Evolutionary conservation across 1,140 invertebrate genomes (phyloP), one percentile per base, ranked within the genome.

Genomic region (Tribolium castaneum): DNA sequence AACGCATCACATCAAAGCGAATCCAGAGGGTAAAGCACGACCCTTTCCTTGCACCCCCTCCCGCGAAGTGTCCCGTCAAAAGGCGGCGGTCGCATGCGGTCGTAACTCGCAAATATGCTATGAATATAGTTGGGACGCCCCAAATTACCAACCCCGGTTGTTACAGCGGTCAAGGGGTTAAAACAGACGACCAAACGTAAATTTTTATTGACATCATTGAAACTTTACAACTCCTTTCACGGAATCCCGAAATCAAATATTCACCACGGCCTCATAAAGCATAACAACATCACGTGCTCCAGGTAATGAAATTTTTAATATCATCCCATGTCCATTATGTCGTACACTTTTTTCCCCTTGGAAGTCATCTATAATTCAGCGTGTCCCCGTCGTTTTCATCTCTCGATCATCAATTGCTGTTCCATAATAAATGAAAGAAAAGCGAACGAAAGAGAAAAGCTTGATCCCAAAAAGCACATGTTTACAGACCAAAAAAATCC

Each of bases 301-400:
- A 73, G 71, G 50, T 73, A 73, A 73, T 73, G 34, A 73, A 73
- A 73, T 73, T 73, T 73, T 73, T 54, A 73, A 54, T 73, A 52
- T 52, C 49, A 25, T 73, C 54, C 49, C 25, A 52, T 73, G 49
- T 73, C 45, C 50, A 73, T 73, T 73, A 73, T 50, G 50, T 30
- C 13, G 12, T 35, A 16, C 22, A 52, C 13, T 34, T 52, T 13
- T 62, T 52, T 19, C 71, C 71, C 71, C 52, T 73, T 52, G 16
- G 49, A n/a, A 73, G 52, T 72, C 71, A 73, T 73, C 71, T 54
- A 73, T 73, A 73, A 73, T 73, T 73, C 71, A 73, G 13, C n/a
- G 52, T 73, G 71, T 73, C 71, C 6, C 71, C 50, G 49, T 6
- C 52, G 71, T 73, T 73, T 73, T 73, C 71, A 73, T 73, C 71